Conservation (phyloP, 1,140 invertebrate species). For the Aleiodes sp. region DNA sequence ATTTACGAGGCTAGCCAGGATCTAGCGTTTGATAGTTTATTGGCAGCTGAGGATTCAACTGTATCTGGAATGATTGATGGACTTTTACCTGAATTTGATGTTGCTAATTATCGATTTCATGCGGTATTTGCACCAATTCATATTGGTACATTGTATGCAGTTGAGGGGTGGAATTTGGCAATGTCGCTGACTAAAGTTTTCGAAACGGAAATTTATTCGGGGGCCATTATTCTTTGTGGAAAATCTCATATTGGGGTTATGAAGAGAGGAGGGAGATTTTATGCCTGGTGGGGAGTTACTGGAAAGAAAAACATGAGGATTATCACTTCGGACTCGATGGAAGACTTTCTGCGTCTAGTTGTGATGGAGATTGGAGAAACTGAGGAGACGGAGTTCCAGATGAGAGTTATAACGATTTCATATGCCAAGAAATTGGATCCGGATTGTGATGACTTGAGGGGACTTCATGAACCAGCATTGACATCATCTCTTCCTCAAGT, state of each 20-base stretch:
- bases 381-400: constrained; percentile 39
- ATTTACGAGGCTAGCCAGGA: constrained; percentile 52
- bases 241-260: constrained; percentile 52
- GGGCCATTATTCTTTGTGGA: constrained; percentile 50
- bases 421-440: constrained; percentile 54
- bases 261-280: constrained; percentile 48
- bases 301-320: constrained; percentile 52
- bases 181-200: constrained; percentile 55
- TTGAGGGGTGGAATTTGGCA: constrained; percentile 51
- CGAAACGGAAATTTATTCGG: constrained; percentile 51
- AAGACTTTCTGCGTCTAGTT: constrained; percentile 55
- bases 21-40: constrained; percentile 47
- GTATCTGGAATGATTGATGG: constrained; percentile 44
- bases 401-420: constrained; percentile 55
- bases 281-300: constrained; percentile 55
- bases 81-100: constrained; percentile 50
- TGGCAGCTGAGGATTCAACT: constrained; percentile 45
- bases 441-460: constrained; percentile 48
- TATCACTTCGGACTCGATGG: constrained; percentile 44
- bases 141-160: constrained; percentile 45
- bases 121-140: constrained; percentile 55
- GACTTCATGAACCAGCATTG: constrained; percentile 48
- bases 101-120: constrained; percentile 58
- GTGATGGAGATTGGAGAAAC: constrained; percentile 44
- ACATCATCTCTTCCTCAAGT: constrained; percentile 46